Evolutionary conservation across 2,888 invertebrate species (phyloP), one percentile per base, ranked within the genome.

Genomic region (Caradrina clavipalpis): DNA sequence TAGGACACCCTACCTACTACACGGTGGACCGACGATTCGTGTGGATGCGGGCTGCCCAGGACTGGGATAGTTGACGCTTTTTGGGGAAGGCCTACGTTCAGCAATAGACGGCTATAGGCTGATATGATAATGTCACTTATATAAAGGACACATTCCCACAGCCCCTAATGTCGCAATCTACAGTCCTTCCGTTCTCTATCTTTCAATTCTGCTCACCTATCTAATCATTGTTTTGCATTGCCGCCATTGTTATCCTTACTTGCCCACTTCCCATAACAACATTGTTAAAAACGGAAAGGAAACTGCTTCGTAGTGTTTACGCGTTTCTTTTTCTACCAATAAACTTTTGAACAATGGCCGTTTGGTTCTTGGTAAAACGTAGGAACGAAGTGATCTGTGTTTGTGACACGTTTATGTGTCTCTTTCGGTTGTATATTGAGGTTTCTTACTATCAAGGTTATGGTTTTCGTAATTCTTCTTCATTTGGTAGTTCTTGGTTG

Each of bases 261-360:
- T 81, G 74, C 63, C 64, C 79, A 83, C 83, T 89, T 88, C 87
- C 86, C 87, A 90, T 87, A 89, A 87, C 85, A 87, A 78, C 82
- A 82, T 87, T 87, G 85, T 86, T 82, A 64, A 80, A 81, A 84
- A 77, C 87, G 85, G 85, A 89, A 84, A 87, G 81, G 78, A 81
- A 82, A 81, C 75, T 51, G 54, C 69, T 58, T 71, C 65, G 65
- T 45, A 26, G 39, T 70, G 74, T 74, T 81, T 82, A 83, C 71
- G 74, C 82, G 80, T 83, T 86, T 87, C 75, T 83, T 80, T 82
- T 71, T 71, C 71, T 79, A 64, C 67, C 75, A 75, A 72, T 79
- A 77, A 73, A 57, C 75, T 72, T 53, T 55, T 21, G 56, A 77
- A 82, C 81, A 84, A 84, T 84, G 60, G 71, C 31, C 19, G 62